A percentile compares a stretch with the other conserved stretches of the same genome.
These are phyloP conservation scores for Caiman crocodilus DNA, from an alignment of 2,797 vertebrate species.

Conservation along the genomic window DNA sequence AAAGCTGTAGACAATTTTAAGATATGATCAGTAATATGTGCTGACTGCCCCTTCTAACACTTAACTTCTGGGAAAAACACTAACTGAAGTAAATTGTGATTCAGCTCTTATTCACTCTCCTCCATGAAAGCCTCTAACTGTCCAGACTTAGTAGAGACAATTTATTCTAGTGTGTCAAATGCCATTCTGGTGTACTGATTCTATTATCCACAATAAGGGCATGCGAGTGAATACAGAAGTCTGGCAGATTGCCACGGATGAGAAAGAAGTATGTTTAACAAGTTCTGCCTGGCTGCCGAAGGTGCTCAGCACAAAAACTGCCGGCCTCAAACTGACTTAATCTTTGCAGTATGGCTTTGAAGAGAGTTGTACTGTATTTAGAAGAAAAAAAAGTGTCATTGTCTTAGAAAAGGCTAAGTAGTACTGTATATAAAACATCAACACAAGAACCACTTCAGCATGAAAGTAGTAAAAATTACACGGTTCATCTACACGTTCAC, in stretches of 20 bases:
- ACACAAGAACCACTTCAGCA: too few relatives aligned
- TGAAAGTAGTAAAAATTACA: too few relatives aligned
- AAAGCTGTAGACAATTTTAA: neutral
- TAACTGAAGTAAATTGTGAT: neutral
- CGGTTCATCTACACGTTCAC: too few relatives aligned
- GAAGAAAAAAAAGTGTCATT: neutral
- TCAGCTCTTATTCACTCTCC: neutral
- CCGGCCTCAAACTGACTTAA: neutral
- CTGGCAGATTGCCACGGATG: neutral
- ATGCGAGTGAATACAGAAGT: neutral
- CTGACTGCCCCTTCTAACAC: neutral
- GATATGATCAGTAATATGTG: neutral
- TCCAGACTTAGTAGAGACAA: neutral
- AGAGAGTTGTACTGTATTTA: neutral
- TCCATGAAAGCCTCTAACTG: neutral
- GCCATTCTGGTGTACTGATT: accelerated
- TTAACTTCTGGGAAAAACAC: neutral
- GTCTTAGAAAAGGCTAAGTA: too few relatives aligned
- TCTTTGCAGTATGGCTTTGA: neutral
- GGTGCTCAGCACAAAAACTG: neutral
- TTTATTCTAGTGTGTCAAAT: neutral
- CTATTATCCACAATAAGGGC: accelerated
- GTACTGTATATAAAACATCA: too few relatives aligned
- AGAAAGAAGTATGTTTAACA: neutral
- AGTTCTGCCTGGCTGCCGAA: neutral